Evolutionary conservation across 1,140 invertebrate genomes (phyloP).

Genomic region (Diachasma alloeum): DNA sequence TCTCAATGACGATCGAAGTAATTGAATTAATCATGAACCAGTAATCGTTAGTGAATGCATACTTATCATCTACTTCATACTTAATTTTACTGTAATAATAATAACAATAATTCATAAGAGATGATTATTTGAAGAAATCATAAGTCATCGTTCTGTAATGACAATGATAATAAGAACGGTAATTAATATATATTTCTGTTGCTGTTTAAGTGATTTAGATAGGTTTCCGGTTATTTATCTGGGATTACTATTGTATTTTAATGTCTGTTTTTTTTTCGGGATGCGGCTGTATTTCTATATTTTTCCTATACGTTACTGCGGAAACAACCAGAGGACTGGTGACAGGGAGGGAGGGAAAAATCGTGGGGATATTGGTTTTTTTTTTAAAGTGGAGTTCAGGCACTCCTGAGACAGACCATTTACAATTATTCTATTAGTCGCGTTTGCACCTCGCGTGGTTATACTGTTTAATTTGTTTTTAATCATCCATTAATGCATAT

Average conservation of each 20-base stretch:
- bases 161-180: slow-evolving; percentile 18
- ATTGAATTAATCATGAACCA: slow-evolving; percentile 27
- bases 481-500: slow-evolving; percentile 23
- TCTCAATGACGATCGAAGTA: neutral
- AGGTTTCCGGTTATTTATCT: neutral
- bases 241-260: neutral
- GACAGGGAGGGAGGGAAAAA: neutral
- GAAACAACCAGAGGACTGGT: neutral
- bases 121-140: slow-evolving; percentile 21
- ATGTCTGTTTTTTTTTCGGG: neutral
- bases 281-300: neutral
- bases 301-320: neutral
- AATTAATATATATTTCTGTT: slow-evolving; percentile 16
- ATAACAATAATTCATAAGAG: slow-evolving; percentile 33
- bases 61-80: slow-evolving; percentile 35
- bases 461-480: slow-evolving; percentile 23
- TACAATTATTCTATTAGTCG: slow-evolving; percentile 11
- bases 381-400: neutral
- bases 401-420: neutral
- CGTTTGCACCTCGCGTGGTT: slow-evolving; percentile 2
- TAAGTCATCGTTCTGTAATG: slow-evolving; percentile 14
- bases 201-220: slow-evolving; percentile 2
- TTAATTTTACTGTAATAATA: slow-evolving; percentile 40
- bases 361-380: neutral
- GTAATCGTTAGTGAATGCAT: slow-evolving; percentile 45